phyloP scores from a whole-genome alignment of 2,888 invertebrate species.

The Criorhina ranunculi region DNA sequence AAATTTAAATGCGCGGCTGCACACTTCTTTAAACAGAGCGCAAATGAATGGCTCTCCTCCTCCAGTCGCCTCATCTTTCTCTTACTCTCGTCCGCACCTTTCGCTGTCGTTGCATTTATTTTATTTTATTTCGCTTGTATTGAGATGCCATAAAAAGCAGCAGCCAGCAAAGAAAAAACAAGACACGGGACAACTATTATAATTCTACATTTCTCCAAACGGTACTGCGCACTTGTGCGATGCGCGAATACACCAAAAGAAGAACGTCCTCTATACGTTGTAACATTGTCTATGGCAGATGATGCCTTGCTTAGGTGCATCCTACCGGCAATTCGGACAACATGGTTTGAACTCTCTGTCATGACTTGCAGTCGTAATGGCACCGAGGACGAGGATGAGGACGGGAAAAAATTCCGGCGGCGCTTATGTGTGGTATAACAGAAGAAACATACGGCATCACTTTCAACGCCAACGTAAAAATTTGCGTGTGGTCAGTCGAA shows the following conservation, averaged over 20 bases:
- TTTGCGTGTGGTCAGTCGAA: slow-evolving; percentile 71
- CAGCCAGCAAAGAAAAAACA: background rate
- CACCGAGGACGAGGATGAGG: background rate
- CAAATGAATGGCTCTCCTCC: slow-evolving; percentile 52
- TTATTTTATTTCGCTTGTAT: slow-evolving; percentile 45
- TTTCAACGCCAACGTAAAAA: slow-evolving; percentile 75
- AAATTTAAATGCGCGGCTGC: slow-evolving; percentile 65
- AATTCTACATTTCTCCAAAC: slow-evolving; percentile 39
- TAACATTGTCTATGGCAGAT: slow-evolving; percentile 42
- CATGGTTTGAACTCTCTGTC: slow-evolving; percentile 16
- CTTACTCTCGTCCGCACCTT: background rate
- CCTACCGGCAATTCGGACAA: background rate
- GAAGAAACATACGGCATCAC: slow-evolving; percentile 63
- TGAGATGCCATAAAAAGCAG: slow-evolving; percentile 33
- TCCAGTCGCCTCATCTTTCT: slow-evolving; percentile 4
- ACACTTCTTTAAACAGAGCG: slow-evolving; percentile 47
- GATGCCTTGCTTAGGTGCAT: slow-evolving; percentile 24
- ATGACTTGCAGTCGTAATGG: background rate
- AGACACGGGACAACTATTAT: slow-evolving; percentile 19
- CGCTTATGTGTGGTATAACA: slow-evolving; percentile 51
- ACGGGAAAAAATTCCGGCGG: slow-evolving; percentile 62
- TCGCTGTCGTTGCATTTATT: slow-evolving; percentile 35
- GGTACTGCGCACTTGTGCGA: slow-evolving; percentile 52
- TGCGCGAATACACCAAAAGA: background rate
- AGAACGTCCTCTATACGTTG: slow-evolving; percentile 9